Conservation (phyloP, 2,113 vertebrate genomes). For the Ornithorhynchus anatinus region DNA sequence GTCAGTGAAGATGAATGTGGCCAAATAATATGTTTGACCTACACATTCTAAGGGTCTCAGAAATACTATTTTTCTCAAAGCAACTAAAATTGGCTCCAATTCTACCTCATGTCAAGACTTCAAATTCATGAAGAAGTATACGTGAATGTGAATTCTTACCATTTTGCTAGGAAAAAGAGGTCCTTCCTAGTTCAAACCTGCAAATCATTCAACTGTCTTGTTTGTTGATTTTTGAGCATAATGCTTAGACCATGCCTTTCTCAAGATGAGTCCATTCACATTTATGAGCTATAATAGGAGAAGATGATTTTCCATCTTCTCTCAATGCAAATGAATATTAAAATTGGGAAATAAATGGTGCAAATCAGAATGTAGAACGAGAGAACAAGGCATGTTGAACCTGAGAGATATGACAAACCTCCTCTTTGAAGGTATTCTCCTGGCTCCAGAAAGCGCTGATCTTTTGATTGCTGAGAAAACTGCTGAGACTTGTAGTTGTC, state of each 20-base stretch:
- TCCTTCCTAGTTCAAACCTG: too few species aligned
- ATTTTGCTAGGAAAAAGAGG: too few species aligned
- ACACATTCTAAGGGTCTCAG: neutral
- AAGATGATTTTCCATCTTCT: neutral
- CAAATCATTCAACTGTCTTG: too few species aligned
- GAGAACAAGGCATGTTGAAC: neutral
- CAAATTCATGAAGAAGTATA: neutral
- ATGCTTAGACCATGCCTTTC: too few species aligned
- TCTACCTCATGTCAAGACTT: neutral
- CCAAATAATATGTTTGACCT: neutral
- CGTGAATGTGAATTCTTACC: too few species aligned
- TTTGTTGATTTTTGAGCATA: too few species aligned
- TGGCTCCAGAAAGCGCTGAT: neutral
- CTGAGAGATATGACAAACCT: accelerated
- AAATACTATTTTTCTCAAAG: neutral
- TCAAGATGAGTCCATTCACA: neutral
- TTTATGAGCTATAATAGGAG: too few species aligned
- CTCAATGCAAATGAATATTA: neutral
- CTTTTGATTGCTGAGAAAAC: neutral
- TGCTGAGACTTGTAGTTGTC: neutral
- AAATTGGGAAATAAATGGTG: neutral
- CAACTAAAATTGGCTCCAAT: neutral
- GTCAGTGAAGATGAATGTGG: neutral
- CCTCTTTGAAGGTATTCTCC: neutral
- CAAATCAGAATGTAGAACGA: neutral